Conservation (phyloP, 2,113 vertebrate genomes). For the Ictalurus furcatus region DNA sequence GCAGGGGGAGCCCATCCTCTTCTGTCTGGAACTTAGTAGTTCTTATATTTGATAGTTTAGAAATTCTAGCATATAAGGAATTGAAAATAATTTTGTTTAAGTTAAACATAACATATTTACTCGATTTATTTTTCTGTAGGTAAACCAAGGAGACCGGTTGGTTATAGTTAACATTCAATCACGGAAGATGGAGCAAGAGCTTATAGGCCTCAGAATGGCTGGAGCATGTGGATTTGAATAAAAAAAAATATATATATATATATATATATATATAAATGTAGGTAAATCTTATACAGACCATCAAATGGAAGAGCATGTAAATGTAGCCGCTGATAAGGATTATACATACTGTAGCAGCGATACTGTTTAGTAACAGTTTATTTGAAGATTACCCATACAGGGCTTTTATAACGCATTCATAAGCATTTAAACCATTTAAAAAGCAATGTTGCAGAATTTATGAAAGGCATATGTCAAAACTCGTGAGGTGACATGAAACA, state of each 20-base stretch:
- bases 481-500: not conserved
- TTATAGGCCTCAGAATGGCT: not conserved
- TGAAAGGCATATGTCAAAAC: not conserved
- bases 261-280: not conserved
- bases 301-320: not conserved
- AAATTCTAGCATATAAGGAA: not conserved
- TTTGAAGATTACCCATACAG: not conserved
- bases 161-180: not conserved
- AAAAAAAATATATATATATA: not conserved
- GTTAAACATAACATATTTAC: not conserved
- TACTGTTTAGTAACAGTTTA: not conserved
- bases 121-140: not conserved
- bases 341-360: not conserved
- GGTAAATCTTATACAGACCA: not conserved
- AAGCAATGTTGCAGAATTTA: too few relatives aligned
- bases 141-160: not conserved
- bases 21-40: not conserved
- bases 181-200: not conserved
- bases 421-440: not conserved
- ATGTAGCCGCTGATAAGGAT: not conserved
- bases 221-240: not conserved
- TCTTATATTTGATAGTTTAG: not conserved
- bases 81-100: not conserved
- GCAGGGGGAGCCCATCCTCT: conserved; percentile 23
- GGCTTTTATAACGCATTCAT: not conserved